Percentiles rank a stretch among this genome's conserved stretches.
phyloP scores from a whole-genome alignment of 2,888 invertebrate species.

The Neocrepidodera transversa region DNA sequence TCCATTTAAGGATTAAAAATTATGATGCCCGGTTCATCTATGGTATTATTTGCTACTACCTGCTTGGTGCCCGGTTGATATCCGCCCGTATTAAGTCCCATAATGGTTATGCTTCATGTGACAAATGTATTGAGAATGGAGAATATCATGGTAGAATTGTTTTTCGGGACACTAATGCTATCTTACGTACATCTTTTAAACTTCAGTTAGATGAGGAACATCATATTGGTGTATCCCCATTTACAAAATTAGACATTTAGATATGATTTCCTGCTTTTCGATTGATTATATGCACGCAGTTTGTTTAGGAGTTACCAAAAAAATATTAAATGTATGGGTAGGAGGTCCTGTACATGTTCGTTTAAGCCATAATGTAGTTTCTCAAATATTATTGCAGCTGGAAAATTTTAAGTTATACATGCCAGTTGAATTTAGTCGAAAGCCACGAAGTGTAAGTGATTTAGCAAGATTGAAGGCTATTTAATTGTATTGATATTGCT shows the following conservation, averaged over 20 bases:
- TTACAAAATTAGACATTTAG: conserved; percentile 17
- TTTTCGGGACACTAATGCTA: conserved; percentile 4
- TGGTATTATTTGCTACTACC: too few species aligned
- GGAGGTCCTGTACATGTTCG: conserved; percentile 6
- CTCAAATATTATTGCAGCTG: conserved; percentile 9
- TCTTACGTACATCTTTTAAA: conserved; percentile 31
- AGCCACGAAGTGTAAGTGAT: conserved; percentile 19
- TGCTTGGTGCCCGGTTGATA: too few species aligned
- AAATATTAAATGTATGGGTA: conserved; percentile 29
- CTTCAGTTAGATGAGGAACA: conserved; percentile 30
- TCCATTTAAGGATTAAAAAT: too few species aligned
- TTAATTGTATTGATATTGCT: conserved; percentile 4
- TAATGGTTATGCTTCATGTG: too few species aligned
- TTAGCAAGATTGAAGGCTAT: conserved; percentile 22
- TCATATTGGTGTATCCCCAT: conserved; percentile 28
- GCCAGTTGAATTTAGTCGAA: conserved; percentile 27
- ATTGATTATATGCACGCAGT: conserved; percentile 31
- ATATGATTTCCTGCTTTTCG: conserved; percentile 21
- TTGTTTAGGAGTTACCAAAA: conserved; percentile 25
- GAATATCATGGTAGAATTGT: conserved; percentile 21
- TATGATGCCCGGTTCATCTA: too few species aligned
- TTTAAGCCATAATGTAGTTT: neutral
- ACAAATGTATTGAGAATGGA: conserved; percentile 36
- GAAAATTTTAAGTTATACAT: conserved; percentile 16
- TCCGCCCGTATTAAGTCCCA: conserved; percentile 35